Conservation (phyloP, 2,113 vertebrate species). For the Peromyscus leucopus region DNA sequence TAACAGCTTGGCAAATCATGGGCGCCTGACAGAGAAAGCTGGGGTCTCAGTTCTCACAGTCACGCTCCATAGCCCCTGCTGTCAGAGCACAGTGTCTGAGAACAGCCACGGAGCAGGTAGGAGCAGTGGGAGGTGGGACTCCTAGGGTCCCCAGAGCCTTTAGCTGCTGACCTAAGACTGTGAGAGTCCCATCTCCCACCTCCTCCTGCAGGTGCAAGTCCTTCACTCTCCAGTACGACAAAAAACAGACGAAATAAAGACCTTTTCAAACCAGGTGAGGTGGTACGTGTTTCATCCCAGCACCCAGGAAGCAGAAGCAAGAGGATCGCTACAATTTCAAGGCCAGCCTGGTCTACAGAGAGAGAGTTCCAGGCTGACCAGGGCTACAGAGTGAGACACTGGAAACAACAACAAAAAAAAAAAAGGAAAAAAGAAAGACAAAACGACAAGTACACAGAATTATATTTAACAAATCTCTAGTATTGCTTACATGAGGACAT, state of each 20-base stretch:
- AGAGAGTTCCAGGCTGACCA: neutral
- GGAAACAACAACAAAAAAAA: too few relatives aligned
- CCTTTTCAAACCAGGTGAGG: neutral
- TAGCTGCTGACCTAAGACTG: neutral
- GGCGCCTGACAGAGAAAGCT: neutral
- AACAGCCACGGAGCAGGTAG: neutral
- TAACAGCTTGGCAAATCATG: neutral
- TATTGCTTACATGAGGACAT: conserved; percentile 1
- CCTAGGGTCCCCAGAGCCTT: neutral
- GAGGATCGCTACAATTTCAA: neutral
- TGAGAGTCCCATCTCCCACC: neutral
- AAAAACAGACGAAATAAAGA: neutral
- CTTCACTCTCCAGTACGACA: neutral
- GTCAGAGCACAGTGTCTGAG: neutral
- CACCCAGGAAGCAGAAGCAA: neutral
- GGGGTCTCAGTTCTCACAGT: neutral
- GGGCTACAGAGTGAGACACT: neutral
- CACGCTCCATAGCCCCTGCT: neutral
- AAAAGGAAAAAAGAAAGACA: neutral
- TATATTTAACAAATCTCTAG: neutral
- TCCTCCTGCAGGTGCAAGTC: neutral
- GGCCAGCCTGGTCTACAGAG: neutral
- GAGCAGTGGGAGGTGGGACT: neutral
- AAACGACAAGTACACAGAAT: neutral
- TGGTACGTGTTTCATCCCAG: neutral